Evolutionary conservation across 2,888 invertebrate species (phyloP).

Genomic region (Pachliopta kotzebuea): DNA sequence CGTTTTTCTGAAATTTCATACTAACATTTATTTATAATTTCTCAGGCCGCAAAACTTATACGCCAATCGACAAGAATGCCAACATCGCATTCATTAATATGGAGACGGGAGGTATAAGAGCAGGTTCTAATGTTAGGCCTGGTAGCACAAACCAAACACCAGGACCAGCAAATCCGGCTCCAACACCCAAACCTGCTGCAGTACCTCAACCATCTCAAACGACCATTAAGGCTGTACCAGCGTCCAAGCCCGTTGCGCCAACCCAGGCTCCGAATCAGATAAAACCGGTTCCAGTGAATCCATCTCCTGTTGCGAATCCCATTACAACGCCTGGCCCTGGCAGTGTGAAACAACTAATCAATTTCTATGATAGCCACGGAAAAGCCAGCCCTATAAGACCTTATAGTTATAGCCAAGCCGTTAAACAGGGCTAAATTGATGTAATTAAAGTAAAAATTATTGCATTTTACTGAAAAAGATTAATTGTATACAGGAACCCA

Average conservation of each 20-base stretch:
- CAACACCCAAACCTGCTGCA: constrained; percentile 34
- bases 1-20: neutral
- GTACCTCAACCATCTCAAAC: constrained; percentile 36
- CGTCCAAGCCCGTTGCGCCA: constrained; percentile 33
- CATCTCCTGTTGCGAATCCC: constrained; percentile 47
- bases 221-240: constrained; percentile 34
- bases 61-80: constrained; percentile 65
- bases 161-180: constrained; percentile 30
- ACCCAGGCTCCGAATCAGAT: constrained; percentile 44
- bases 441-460: neutral
- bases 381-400: constrained; percentile 67
- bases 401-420: constrained; percentile 69
- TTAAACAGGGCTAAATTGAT: constrained; percentile 64
- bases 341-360: constrained; percentile 62
- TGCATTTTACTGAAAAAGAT: too few species aligned
- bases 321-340: constrained; percentile 68
- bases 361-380: constrained; percentile 67
- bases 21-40: constrained; percentile 3
- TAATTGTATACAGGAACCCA: neutral
- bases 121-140: constrained; percentile 35
- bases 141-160: constrained; percentile 28
- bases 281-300: constrained; percentile 56
- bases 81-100: constrained; percentile 71
- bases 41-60: constrained; percentile 56
- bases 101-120: constrained; percentile 53